These are phyloP conservation scores for Aspiorhynchus laticeps DNA, from an alignment of 2,113 vertebrate genomes.

Conservation along the genomic window DNA sequence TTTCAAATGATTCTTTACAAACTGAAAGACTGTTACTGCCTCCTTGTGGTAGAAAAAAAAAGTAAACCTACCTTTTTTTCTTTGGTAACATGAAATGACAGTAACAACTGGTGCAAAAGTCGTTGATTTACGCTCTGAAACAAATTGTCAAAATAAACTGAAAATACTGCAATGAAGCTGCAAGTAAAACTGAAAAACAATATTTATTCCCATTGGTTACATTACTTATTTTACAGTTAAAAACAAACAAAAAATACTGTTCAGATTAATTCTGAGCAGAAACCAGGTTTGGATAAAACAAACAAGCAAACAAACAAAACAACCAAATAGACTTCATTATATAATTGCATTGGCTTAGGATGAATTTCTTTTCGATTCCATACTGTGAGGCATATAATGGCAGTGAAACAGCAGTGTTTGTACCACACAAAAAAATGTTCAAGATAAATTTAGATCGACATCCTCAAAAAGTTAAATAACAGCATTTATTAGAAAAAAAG, in stretches of 20 bases:
- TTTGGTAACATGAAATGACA: not conserved
- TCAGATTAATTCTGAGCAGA: constrained; percentile 23
- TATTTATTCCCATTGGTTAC: not conserved
- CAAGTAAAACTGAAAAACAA: not conserved
- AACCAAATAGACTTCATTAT: constrained; percentile 27
- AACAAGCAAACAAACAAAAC: constrained; percentile 29
- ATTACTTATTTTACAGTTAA: constrained; percentile 39
- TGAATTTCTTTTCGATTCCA: constrained; percentile 21
- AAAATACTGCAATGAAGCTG: not conserved
- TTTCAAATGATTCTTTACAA: not conserved
- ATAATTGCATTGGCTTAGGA: constrained; percentile 50
- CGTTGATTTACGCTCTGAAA: not conserved
- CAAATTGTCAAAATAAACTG: not conserved
- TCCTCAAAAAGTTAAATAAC: constrained; percentile 4
- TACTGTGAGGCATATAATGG: constrained; percentile 30
- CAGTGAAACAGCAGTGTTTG: constrained; percentile 30
- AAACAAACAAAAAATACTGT: not conserved
- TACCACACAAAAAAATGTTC: not conserved
- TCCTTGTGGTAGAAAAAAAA: constrained; percentile 23
- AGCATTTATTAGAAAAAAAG: not conserved
- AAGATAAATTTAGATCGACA: not conserved
- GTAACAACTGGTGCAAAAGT: not conserved
- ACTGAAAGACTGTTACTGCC: constrained; percentile 10
- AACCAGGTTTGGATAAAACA: constrained; percentile 9
- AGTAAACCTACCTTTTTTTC: too few species aligned